Percentiles rank a stretch among this genome's conserved stretches.
Conservation (phyloP, 2,888 invertebrate species). For the Agrypnus murinus region DNA sequence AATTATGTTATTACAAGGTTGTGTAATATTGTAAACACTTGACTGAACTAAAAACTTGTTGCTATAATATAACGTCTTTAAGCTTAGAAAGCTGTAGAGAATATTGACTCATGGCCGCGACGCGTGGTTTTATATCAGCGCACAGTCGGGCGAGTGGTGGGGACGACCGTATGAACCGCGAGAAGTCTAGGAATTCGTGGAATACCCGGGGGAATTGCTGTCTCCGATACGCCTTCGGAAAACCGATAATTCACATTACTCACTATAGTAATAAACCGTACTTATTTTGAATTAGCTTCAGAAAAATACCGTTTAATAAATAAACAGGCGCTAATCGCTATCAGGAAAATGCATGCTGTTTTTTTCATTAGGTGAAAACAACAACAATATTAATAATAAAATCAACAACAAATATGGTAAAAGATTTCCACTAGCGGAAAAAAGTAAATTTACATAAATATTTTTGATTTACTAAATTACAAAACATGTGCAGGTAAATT, state of each 20-base stretch:
- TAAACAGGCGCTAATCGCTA: background rate
- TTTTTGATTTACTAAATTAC: too few relatives aligned
- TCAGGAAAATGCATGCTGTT: too few relatives aligned
- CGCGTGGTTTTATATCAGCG: conserved; percentile 15
- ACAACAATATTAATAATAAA: too few relatives aligned
- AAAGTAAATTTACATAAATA: too few relatives aligned
- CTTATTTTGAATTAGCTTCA: conserved; percentile 4
- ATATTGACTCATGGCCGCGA: conserved; percentile 20
- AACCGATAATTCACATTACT: conserved; percentile 42
- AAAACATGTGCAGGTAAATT: too few relatives aligned
- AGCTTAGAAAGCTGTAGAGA: background rate
- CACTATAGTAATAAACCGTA: conserved; percentile 9
- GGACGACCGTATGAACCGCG: background rate
- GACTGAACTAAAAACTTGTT: background rate
- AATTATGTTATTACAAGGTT: conserved; percentile 35
- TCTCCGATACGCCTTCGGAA: conserved; percentile 38
- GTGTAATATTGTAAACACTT: conserved; percentile 31
- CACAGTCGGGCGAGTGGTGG: conserved; percentile 23
- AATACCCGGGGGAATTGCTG: conserved; percentile 44
- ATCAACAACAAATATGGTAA: too few relatives aligned
- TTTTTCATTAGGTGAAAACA: too few relatives aligned
- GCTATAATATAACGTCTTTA: too few relatives aligned
- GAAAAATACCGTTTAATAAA: conserved; percentile 10
- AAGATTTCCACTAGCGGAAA: too few relatives aligned
- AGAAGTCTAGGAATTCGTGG: conserved; percentile 35